Conservation (phyloP, 2,888 invertebrate genomes). For the Serrognathus titanus region DNA sequence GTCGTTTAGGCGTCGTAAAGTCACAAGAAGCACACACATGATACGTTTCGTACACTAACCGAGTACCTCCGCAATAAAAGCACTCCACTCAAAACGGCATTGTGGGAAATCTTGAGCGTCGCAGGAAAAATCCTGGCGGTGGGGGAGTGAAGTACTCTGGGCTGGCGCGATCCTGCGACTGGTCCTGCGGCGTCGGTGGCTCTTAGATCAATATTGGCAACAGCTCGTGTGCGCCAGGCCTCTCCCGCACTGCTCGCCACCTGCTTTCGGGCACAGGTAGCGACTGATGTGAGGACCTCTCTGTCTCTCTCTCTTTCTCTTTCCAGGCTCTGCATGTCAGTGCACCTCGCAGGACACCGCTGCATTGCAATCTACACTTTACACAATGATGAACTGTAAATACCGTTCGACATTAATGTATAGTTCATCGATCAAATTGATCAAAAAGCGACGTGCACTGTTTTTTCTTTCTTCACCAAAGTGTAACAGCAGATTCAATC, state of each 20-base stretch:
- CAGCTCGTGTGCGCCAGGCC: constrained; percentile 30
- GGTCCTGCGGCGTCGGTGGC: constrained; percentile 39
- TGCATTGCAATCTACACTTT: too few relatives aligned
- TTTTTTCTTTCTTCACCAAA: too few relatives aligned
- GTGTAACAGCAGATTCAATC: too few relatives aligned
- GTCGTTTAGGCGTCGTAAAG: neutral
- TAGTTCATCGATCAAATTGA: constrained; percentile 1
- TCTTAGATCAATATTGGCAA: constrained; percentile 46
- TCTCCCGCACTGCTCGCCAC: constrained; percentile 25
- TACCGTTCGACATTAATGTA: neutral
- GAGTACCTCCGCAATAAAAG: constrained; percentile 17
- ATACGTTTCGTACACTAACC: neutral
- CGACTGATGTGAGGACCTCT: constrained; percentile 3
- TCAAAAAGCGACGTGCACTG: neutral
- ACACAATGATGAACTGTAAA: neutral
- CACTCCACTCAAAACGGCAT: constrained; percentile 30
- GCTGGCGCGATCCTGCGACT: constrained; percentile 42
- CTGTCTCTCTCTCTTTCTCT: too few relatives aligned
- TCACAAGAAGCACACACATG: constrained; percentile 13
- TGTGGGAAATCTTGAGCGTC: constrained; percentile 28
- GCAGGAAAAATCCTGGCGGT: constrained; percentile 24
- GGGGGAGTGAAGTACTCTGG: constrained; percentile 29
- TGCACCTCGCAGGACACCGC: too few relatives aligned
- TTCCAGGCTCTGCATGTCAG: too few relatives aligned
- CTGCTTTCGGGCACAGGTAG: constrained; percentile 17